phyloP scores from a whole-genome alignment of 37 sponge, comb jelly and placozoan genomes.

The Aplysina aerophoba region DNA sequence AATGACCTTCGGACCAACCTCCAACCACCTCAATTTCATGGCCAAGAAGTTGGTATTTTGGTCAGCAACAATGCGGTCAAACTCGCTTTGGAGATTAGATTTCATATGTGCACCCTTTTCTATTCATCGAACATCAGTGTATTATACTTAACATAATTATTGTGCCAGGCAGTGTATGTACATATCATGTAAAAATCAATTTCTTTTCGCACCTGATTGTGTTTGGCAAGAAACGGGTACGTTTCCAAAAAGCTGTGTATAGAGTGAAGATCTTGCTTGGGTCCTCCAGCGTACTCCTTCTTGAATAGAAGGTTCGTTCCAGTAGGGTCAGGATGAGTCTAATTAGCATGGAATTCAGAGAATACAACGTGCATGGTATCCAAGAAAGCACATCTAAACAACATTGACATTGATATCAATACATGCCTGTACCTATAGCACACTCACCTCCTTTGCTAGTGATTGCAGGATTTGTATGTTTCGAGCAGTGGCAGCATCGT shows the following conservation, averaged over 20 bases:
- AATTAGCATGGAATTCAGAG: too few species aligned
- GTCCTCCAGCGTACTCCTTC: slow-evolving; percentile 1
- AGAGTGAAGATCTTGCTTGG: not conserved
- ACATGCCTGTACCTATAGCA: not conserved
- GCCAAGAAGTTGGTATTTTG: not conserved
- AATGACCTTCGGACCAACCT: not conserved
- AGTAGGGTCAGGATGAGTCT: too few species aligned
- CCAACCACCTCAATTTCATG: slow-evolving; percentile 11
- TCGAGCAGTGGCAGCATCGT: not conserved
- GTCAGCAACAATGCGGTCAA: slow-evolving; percentile 18
- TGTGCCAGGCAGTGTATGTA: too few species aligned
- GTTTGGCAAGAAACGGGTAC: not conserved
- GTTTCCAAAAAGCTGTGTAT: not conserved
- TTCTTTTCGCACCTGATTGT: not conserved
- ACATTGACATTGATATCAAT: not conserved
- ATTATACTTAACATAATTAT: too few species aligned
- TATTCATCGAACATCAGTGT: not conserved
- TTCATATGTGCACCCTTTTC: not conserved
- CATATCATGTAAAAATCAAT: too few species aligned
- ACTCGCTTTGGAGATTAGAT: not conserved
- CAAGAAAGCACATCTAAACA: too few species aligned
- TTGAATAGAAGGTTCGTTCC: not conserved
- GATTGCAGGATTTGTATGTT: not conserved
- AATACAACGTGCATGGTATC: too few species aligned
- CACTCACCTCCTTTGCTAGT: not conserved